Conservation (phyloP, 1,140 invertebrate species). For the Halesus radiatus region DNA sequence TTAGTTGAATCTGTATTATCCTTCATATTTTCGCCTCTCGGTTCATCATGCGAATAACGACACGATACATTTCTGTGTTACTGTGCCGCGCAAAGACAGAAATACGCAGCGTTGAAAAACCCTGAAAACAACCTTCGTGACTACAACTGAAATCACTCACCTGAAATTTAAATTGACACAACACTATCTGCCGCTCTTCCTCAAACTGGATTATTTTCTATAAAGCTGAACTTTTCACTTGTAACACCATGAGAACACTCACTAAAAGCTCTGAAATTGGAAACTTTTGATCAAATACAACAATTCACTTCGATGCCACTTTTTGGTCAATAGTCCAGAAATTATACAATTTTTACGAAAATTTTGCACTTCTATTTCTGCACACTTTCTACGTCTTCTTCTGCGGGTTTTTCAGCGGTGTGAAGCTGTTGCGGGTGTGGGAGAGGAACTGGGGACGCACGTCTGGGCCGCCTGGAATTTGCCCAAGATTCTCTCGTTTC, state of each 20-base stretch:
- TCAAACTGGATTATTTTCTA: neutral
- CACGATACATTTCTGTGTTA: neutral
- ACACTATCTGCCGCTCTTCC: neutral
- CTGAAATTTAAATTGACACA: slow-evolving; percentile 1
- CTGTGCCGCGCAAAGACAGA: slow-evolving; percentile 7
- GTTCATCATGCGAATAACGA: too few relatives aligned
- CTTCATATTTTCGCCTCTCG: neutral
- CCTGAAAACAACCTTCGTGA: too few relatives aligned
- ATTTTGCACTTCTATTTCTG: neutral
- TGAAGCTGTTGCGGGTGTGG: neutral
- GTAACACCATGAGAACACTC: neutral
- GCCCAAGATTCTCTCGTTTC: slow-evolving; percentile 10
- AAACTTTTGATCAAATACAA: too few relatives aligned
- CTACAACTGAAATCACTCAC: neutral
- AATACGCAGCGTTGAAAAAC: neutral
- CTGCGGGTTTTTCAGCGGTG: neutral
- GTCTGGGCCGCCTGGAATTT: slow-evolving; percentile 28
- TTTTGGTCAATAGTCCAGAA: neutral
- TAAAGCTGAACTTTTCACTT: neutral
- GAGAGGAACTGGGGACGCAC: slow-evolving; percentile 6
- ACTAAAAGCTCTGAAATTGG: neutral
- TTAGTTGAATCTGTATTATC: slow-evolving; percentile 1
- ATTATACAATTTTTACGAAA: neutral
- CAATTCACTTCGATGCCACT: neutral
- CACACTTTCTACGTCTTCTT: neutral